These are phyloP conservation scores for Scophthalmus maximus DNA, from an alignment of 2,113 vertebrate genomes.

Conservation along the genomic window DNA sequence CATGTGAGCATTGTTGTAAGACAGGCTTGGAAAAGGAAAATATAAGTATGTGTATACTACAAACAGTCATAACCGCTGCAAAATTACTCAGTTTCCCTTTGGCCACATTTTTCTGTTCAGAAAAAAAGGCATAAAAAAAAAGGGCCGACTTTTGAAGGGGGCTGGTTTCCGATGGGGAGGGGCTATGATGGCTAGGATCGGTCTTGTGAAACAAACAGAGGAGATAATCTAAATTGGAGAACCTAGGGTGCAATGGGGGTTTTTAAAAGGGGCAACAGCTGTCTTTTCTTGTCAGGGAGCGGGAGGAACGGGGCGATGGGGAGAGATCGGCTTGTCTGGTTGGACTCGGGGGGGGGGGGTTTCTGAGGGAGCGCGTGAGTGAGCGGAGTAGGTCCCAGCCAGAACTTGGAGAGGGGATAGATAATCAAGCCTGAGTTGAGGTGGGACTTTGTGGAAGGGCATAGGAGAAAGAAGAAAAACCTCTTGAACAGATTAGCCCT, in stretches of 20 bases:
- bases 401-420: slow-evolving; percentile 56
- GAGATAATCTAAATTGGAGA: slow-evolving; percentile 71
- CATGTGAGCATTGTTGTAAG: no score
- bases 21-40: no score
- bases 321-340: slow-evolving; percentile 66
- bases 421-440: slow-evolving; percentile 74
- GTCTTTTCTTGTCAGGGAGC: slow-evolving; percentile 37
- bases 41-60: no score
- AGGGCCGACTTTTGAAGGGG: slow-evolving; percentile 21
- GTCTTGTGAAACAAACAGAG: slow-evolving; percentile 56
- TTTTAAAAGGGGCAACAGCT: slow-evolving; percentile 39
- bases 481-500: slow-evolving; percentile 77
- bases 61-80: neutral
- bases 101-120: slow-evolving; percentile 15
- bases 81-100: neutral
- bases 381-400: slow-evolving; percentile 35
- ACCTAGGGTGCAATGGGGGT: slow-evolving; percentile 32
- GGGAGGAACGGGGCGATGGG: slow-evolving; percentile 36
- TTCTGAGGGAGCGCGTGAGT: slow-evolving; percentile 25
- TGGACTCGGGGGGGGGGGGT: slow-evolving; percentile 50
- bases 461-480: slow-evolving; percentile 69
- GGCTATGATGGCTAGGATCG: slow-evolving; percentile 36
- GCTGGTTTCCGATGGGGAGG: slow-evolving; percentile 1
- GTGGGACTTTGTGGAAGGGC: slow-evolving; percentile 55
- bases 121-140: slow-evolving; percentile 21